phyloP scores from a whole-genome alignment of 2,113 vertebrate species.

The Accipiter cooperii region DNA sequence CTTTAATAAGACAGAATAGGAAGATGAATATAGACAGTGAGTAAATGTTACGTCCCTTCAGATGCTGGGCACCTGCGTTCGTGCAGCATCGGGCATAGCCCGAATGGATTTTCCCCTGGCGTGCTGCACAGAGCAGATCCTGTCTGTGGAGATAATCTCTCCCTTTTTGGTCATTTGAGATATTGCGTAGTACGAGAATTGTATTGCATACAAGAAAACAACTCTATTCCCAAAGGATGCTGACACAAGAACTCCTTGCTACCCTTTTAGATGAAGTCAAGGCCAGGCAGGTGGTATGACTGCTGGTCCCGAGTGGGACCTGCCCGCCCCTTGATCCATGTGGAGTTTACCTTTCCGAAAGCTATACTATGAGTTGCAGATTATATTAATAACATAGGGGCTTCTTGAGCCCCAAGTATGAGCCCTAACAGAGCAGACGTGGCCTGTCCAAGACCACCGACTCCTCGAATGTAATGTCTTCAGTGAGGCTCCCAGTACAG shows the following conservation, averaged over 20 bases:
- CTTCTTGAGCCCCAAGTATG: background rate
- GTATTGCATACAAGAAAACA: background rate
- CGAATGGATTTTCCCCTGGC: background rate
- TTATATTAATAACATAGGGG: background rate
- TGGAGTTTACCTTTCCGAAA: background rate
- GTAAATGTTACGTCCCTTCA: background rate
- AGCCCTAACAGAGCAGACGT: background rate
- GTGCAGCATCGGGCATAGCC: background rate
- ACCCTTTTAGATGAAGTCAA: background rate
- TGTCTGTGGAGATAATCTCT: background rate
- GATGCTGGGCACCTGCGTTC: background rate
- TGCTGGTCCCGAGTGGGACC: background rate
- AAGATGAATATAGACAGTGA: background rate
- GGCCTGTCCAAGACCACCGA: rapidly evolving
- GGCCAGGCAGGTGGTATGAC: background rate
- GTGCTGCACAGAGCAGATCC: background rate
- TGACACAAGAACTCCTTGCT: background rate
- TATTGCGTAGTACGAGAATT: background rate
- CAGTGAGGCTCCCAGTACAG: background rate
- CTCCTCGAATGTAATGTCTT: background rate
- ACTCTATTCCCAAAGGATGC: background rate
- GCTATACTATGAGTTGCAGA: background rate
- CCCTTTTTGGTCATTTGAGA: background rate
- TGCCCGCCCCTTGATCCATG: background rate
- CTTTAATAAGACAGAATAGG: background rate